Conservation (phyloP, 2,797 vertebrate species). For the Anguilla megastoma region DNA sequence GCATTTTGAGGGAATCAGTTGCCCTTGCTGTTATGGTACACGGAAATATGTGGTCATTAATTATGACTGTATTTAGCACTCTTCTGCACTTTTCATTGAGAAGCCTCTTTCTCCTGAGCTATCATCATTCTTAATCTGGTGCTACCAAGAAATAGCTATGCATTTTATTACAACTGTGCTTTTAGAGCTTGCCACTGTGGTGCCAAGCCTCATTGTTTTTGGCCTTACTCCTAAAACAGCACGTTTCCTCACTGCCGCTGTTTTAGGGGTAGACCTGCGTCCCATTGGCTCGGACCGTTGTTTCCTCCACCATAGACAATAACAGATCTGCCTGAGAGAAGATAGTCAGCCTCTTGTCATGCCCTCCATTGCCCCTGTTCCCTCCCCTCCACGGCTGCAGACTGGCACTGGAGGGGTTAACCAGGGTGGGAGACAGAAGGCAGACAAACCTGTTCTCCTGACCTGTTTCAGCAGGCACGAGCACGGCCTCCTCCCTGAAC, state of each 20-base stretch:
- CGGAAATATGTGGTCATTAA: not conserved
- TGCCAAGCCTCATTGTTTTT: not conserved
- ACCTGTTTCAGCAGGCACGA: constrained; percentile 35
- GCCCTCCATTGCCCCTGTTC: not conserved
- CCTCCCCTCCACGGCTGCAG: constrained; percentile 23
- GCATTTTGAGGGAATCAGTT: not conserved
- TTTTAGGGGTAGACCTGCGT: not conserved
- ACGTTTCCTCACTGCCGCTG: not conserved
- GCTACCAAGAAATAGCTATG: not conserved
- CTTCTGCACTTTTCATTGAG: not conserved
- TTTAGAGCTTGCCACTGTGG: not conserved
- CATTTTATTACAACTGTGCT: not conserved
- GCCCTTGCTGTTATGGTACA: not conserved
- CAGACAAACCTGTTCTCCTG: constrained; percentile 40
- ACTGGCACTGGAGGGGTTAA: constrained; percentile 36
- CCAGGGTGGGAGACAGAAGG: constrained; percentile 19
- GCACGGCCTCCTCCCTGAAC: not conserved
- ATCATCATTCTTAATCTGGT: not conserved
- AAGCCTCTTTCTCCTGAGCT: not conserved
- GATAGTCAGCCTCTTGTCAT: not conserved
- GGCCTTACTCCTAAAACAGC: not conserved
- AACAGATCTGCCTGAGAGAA: not conserved
- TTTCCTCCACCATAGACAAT: not conserved
- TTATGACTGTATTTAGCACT: not conserved
- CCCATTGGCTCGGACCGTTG: not conserved